Evolutionary conservation across 2,888 invertebrate genomes (phyloP).

Genomic region (Stenolophus ochropezus): DNA sequence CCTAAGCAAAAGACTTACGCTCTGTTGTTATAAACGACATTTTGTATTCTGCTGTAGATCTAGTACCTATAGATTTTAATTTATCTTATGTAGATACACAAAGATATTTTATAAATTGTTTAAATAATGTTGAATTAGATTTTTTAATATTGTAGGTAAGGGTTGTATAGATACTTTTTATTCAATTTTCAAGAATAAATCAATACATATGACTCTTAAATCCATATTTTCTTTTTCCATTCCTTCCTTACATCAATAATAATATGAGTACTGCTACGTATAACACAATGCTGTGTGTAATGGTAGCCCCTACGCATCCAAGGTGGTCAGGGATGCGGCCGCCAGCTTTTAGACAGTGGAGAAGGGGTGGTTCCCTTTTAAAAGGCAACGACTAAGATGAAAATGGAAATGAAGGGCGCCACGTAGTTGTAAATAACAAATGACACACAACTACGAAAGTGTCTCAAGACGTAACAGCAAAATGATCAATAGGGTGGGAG

Average conservation of each 20-base stretch:
- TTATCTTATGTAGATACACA: slow-evolving; percentile 45
- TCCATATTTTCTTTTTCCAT: background rate
- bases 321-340: too few relatives aligned
- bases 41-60: slow-evolving; percentile 37
- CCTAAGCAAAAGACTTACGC: slow-evolving; percentile 53
- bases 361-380: too few relatives aligned
- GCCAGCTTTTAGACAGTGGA: too few relatives aligned
- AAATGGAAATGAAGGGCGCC: too few relatives aligned
- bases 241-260: background rate
- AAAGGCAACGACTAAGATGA: too few relatives aligned
- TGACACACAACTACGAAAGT: too few relatives aligned
- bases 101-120: slow-evolving; percentile 53
- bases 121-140: slow-evolving; percentile 37
- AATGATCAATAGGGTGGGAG: too few relatives aligned
- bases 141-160: slow-evolving; percentile 31
- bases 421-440: too few relatives aligned
- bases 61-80: slow-evolving; percentile 29
- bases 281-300: too few relatives aligned
- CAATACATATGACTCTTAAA: slow-evolving; percentile 4
- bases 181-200: slow-evolving; percentile 25
- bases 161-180: slow-evolving; percentile 4
- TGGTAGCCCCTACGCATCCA: too few relatives aligned
- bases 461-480: too few relatives aligned
- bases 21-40: slow-evolving; percentile 23
- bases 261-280: too few relatives aligned